These are phyloP conservation scores for Gymnopithys bicolor DNA, from an alignment of 2,797 vertebrate species.

Conservation along the genomic window DNA sequence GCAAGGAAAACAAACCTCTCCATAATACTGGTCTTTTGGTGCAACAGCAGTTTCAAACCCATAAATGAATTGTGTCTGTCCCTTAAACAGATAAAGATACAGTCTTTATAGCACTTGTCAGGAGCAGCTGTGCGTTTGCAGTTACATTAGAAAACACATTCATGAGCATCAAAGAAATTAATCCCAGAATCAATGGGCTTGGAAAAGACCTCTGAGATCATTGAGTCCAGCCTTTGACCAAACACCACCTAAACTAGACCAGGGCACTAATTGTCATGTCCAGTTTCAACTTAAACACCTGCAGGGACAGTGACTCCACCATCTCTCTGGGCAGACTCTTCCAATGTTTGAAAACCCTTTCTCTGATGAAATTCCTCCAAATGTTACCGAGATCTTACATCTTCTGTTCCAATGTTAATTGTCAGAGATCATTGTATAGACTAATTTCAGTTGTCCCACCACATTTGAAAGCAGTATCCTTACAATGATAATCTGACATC, in stretches of 20 bases:
- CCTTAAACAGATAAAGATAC: background rate
- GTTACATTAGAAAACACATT: background rate
- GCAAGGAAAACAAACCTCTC: background rate
- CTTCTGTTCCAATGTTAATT: background rate
- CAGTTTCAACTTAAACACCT: background rate
- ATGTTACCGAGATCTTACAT: background rate
- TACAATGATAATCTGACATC: background rate
- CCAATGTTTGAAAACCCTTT: background rate
- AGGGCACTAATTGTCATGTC: background rate
- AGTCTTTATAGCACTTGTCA: background rate
- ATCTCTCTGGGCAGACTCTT: fast-evolving
- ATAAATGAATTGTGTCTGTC: background rate
- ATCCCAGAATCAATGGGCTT: background rate
- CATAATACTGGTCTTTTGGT: background rate
- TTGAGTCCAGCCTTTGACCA: background rate
- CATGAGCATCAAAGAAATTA: background rate
- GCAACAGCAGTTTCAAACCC: background rate
- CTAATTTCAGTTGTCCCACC: background rate
- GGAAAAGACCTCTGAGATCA: background rate
- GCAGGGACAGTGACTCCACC: background rate
- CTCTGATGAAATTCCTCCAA: background rate
- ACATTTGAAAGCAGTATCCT: background rate
- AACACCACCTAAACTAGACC: background rate
- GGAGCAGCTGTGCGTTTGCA: background rate
- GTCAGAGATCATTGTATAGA: background rate